Percentiles rank a stretch among this genome's conserved stretches.
phyloP scores from a whole-genome alignment of 1,140 invertebrate genomes.

The Cherax destructor region DNA sequence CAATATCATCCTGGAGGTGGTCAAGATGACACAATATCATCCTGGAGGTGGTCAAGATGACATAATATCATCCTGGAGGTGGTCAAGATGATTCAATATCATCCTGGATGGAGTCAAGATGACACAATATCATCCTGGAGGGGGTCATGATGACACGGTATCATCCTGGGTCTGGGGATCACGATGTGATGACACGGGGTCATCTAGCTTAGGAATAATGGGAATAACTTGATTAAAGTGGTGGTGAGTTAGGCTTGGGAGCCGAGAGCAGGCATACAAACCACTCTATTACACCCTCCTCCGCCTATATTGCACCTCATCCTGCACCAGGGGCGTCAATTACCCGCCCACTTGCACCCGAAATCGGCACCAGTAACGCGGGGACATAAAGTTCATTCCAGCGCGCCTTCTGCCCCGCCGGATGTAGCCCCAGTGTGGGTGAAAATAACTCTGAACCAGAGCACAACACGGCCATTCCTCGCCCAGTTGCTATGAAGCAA shows the following conservation, averaged over 20 bases:
- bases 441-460: constrained; percentile 15
- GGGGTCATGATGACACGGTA: too few relatives aligned
- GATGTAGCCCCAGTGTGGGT: constrained; percentile 13
- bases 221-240: constrained; percentile 37
- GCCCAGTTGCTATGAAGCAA: constrained; percentile 7
- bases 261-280: constrained; percentile 15
- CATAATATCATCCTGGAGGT: not conserved
- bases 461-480: constrained; percentile 37
- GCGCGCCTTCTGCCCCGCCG: not conserved
- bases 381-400: constrained; percentile 29
- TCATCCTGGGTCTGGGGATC: too few relatives aligned
- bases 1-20: too few relatives aligned
- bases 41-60: not conserved
- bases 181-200: not conserved
- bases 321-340: constrained; percentile 14
- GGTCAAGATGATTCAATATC: too few relatives aligned
- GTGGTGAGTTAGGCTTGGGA: constrained; percentile 5
- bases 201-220: constrained; percentile 14
- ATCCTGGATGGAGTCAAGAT: too few relatives aligned
- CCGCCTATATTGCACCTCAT: not conserved
- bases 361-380: constrained; percentile 10
- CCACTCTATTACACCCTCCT: constrained; percentile 6
- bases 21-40: not conserved
- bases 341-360: not conserved
- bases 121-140: not conserved